phyloP scores from a whole-genome alignment of 2,113 vertebrate genomes.

The Tragulus kanchil region DNA sequence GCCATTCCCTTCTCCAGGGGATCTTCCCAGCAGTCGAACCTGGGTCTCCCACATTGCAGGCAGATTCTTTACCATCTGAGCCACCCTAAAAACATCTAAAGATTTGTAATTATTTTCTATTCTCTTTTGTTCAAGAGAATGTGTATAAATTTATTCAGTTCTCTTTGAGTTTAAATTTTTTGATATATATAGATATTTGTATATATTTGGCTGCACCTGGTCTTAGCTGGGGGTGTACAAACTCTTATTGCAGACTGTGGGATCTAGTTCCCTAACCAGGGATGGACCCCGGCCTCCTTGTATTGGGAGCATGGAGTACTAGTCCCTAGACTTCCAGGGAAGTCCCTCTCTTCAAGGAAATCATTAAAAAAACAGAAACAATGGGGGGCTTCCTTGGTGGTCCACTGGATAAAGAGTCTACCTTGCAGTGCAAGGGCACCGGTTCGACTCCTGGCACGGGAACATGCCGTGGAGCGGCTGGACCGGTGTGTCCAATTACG shows the following conservation, averaged over 20 bases:
- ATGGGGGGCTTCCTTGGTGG: too few species aligned
- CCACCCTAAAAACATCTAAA: neutral
- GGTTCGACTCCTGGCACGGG: too few species aligned
- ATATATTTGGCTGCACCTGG: neutral
- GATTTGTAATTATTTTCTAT: slow-evolving; percentile 51
- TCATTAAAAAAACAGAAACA: neutral
- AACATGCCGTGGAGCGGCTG: too few species aligned
- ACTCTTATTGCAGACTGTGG: neutral
- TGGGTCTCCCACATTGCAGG: too few species aligned
- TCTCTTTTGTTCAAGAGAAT: slow-evolving; percentile 31
- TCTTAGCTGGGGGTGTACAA: neutral
- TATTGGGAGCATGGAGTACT: neutral
- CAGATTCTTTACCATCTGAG: too few species aligned
- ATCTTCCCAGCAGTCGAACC: too few species aligned
- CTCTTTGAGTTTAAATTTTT: neutral
- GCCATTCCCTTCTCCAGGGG: too few species aligned
- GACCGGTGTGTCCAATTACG: too few species aligned
- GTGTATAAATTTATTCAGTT: slow-evolving; percentile 46
- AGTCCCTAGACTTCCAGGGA: neutral
- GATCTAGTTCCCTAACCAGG: neutral
- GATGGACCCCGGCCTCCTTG: neutral
- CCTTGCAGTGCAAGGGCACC: too few species aligned
- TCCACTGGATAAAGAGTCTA: too few species aligned
- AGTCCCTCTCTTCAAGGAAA: neutral
- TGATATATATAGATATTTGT: neutral